Evolutionary conservation across 1,140 invertebrate genomes (phyloP).

Genomic region (Bombus pascuorum): DNA sequence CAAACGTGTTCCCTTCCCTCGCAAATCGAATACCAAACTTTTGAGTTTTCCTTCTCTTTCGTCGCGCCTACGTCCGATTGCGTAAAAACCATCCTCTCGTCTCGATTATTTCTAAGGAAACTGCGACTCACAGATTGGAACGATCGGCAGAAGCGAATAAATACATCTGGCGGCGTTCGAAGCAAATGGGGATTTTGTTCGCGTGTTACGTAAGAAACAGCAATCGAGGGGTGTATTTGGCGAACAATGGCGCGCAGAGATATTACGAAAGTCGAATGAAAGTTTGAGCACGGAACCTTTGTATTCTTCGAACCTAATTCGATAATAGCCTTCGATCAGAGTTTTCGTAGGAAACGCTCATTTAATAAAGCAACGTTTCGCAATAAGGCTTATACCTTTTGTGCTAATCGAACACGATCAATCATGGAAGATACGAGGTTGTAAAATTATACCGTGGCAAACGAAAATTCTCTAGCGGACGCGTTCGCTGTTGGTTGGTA

Average conservation of each 20-base stretch:
- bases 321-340: conserved; percentile 26
- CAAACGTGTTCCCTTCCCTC: background rate
- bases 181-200: conserved; percentile 23
- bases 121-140: background rate
- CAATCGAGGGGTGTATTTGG: conserved; percentile 33
- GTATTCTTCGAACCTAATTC: conserved; percentile 29
- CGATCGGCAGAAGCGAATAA: no score
- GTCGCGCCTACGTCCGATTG: background rate
- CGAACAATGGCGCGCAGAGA: conserved; percentile 53
- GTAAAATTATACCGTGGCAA: background rate
- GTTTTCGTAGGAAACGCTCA: conserved; percentile 30
- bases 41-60: background rate
- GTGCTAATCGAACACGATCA: conserved; percentile 12
- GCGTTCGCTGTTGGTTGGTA: conserved; percentile 17
- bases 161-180: background rate
- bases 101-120: background rate
- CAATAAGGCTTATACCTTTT: conserved; percentile 1
- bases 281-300: conserved; percentile 51
- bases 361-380: conserved; percentile 24
- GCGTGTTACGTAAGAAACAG: conserved; percentile 44
- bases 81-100: background rate
- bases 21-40: background rate
- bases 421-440: background rate
- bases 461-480: conserved; percentile 15
- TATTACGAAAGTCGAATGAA: conserved; percentile 66